Conservation (phyloP, 2,888 invertebrate genomes). For the Cheilosia soror region DNA sequence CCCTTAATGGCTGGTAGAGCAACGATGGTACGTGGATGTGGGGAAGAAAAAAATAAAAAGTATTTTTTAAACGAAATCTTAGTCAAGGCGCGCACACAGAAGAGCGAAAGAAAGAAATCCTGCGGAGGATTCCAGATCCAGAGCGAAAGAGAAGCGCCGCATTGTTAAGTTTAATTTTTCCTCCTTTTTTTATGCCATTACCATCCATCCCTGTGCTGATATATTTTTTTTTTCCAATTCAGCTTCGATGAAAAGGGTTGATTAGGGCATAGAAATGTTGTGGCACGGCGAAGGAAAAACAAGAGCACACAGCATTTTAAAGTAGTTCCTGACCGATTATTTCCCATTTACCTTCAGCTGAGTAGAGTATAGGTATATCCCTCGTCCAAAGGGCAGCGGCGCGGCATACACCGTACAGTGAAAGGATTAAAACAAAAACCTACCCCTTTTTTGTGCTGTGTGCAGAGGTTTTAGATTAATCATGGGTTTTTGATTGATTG, state of each 20-base stretch:
- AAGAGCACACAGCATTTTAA: conserved; percentile 57
- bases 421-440: conserved; percentile 62
- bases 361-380: conserved; percentile 11
- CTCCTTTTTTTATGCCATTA: conserved; percentile 42
- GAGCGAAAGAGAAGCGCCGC: conserved; percentile 58
- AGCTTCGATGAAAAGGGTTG: conserved; percentile 68
- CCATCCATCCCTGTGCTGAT: conserved; percentile 36
- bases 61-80: conserved; percentile 67
- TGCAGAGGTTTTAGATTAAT: conserved; percentile 73
- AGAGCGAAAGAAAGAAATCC: conserved; percentile 46
- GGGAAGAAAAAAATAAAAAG: conserved; percentile 39
- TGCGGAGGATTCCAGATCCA: conserved; percentile 31
- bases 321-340: conserved; percentile 74
- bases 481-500: conserved; percentile 75
- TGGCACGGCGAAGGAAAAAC: conserved; percentile 33
- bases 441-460: conserved; percentile 55
- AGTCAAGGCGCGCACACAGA: conserved; percentile 52
- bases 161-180: conserved; percentile 66
- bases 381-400: conserved; percentile 23
- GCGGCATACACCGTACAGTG: conserved; percentile 13
- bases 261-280: conserved; percentile 60
- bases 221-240: conserved; percentile 26
- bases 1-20: conserved; percentile 70
- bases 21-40: conserved; percentile 11
- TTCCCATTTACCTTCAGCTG: conserved; percentile 64